These are phyloP conservation scores for Lithobates pipiens DNA, from an alignment of 2,797 vertebrate genomes.

Conservation along the genomic window DNA sequence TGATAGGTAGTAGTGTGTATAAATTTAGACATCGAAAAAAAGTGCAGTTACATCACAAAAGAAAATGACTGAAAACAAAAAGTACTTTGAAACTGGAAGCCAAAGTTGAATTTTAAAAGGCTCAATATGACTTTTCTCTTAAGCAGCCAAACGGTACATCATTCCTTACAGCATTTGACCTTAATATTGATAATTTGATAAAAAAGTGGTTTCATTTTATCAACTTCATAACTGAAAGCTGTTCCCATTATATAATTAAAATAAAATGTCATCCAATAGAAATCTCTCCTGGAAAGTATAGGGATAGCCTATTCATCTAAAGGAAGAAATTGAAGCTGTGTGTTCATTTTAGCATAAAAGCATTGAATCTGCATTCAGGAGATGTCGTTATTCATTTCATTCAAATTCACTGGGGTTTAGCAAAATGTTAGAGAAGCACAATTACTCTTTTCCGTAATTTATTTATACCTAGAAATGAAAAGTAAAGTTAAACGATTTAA, in stretches of 20 bases:
- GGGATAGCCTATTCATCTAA: conserved; percentile 48
- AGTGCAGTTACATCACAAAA: no score
- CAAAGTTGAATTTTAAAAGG: not conserved
- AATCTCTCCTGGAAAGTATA: conserved; percentile 25
- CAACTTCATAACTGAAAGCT: conserved; percentile 47
- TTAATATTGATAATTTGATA: conserved; percentile 52
- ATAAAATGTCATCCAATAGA: conserved; percentile 57
- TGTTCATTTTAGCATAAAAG: conserved; percentile 37
- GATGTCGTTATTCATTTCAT: conserved; percentile 35
- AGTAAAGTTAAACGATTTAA: conserved; percentile 33
- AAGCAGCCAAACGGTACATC: conserved; percentile 11
- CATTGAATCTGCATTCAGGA: conserved; percentile 29
- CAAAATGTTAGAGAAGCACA: conserved; percentile 44
- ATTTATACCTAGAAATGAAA: conserved; percentile 28
- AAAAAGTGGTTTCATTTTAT: conserved; percentile 41
- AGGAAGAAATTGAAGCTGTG: conserved; percentile 12
- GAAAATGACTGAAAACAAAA: no score
- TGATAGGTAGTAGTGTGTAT: no score
- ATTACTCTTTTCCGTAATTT: conserved; percentile 51
- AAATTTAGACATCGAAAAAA: no score
- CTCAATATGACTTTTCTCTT: not conserved
- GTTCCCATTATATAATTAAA: conserved; percentile 57
- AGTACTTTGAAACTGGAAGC: no score
- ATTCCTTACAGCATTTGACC: conserved; percentile 38
- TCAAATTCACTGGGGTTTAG: conserved; percentile 45